phyloP scores from a whole-genome alignment of 2,113 vertebrate species.

The Phrynosoma blainvillii region DNA sequence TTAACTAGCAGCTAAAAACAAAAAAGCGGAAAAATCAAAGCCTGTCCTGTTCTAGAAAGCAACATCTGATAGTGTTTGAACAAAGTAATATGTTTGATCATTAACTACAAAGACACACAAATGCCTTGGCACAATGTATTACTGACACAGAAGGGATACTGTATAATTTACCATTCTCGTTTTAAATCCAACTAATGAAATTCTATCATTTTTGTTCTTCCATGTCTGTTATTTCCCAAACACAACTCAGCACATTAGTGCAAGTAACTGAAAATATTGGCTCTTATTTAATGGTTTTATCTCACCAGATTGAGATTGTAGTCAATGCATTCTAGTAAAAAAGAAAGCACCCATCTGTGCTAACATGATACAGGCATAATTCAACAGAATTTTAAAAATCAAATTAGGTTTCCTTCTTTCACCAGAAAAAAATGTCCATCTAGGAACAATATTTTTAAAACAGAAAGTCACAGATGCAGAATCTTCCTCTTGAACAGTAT shows the following conservation, averaged over 20 bases:
- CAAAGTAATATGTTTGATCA: not conserved
- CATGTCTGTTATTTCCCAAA: constrained; percentile 23
- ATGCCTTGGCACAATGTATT: not conserved
- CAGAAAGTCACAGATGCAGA: not conserved
- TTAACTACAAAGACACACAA: not conserved
- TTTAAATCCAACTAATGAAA: fast-evolving
- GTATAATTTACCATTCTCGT: not conserved
- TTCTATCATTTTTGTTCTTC: not conserved
- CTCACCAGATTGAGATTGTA: constrained; percentile 21
- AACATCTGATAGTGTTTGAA: not conserved
- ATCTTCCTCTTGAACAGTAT: not conserved
- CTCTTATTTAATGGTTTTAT: constrained; percentile 9
- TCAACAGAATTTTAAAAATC: not conserved
- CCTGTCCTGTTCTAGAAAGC: fast-evolving
- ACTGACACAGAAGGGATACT: not conserved
- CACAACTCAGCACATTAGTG: constrained; percentile 11
- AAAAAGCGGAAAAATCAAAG: fast-evolving
- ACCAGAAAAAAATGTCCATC: not conserved
- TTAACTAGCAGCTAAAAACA: not conserved
- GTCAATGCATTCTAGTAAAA: constrained; percentile 2
- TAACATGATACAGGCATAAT: not conserved
- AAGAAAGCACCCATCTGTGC: constrained; percentile 10
- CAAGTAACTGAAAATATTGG: constrained; percentile 20
- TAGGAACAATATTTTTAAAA: not conserved
- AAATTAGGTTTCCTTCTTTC: not conserved